A percentile compares a stretch with the other conserved stretches of the same genome.
Evolutionary conservation across 2,797 vertebrate species (phyloP).

Genomic region (Sebastes steindachneri): DNA sequence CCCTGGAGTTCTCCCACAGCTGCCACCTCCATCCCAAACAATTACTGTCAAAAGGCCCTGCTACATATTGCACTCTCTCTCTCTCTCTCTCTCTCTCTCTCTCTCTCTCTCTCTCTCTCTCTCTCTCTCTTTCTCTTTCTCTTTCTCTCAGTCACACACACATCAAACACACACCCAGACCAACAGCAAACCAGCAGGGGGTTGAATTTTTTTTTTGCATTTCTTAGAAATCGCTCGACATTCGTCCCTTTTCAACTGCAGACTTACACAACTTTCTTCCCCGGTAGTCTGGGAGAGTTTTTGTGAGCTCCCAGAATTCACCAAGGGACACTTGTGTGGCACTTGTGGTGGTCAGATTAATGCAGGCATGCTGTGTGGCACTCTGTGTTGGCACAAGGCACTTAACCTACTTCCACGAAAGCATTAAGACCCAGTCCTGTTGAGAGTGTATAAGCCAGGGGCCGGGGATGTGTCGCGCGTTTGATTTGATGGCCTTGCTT

Average conservation of each 20-base stretch:
- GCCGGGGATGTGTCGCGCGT: not conserved
- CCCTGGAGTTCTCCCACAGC: slow-evolving; percentile 50
- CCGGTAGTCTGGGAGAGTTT: slow-evolving; percentile 9
- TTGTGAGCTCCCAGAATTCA: slow-evolving; percentile 33
- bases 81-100: not conserved
- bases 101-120: not conserved
- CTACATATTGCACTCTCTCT: slow-evolving; percentile 9
- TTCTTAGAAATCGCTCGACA: slow-evolving; percentile 12
- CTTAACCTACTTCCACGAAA: slow-evolving; percentile 51
- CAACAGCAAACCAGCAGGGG: slow-evolving; percentile 3
- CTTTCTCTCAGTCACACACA: not conserved
- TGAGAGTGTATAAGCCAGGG: slow-evolving; percentile 19
- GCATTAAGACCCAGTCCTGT: slow-evolving; percentile 28
- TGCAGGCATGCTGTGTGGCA: slow-evolving; percentile 33
- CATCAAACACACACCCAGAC: slow-evolving; percentile 16
- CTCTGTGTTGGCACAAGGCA: slow-evolving; percentile 32
- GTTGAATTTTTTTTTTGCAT: not conserved
- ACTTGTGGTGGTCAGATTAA: slow-evolving; percentile 35
- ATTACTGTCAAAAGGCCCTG: slow-evolving; percentile 59
- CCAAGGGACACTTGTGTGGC: slow-evolving; percentile 24
- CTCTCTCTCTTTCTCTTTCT: not conserved
- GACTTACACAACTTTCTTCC: slow-evolving; percentile 10
- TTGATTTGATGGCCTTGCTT: slow-evolving; percentile 42
- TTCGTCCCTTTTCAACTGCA: slow-evolving; percentile 3
- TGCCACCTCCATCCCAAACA: slow-evolving; percentile 57